Evolutionary conservation across 2,797 vertebrate species (phyloP).

Genomic region (Amphiprion clarkii): DNA sequence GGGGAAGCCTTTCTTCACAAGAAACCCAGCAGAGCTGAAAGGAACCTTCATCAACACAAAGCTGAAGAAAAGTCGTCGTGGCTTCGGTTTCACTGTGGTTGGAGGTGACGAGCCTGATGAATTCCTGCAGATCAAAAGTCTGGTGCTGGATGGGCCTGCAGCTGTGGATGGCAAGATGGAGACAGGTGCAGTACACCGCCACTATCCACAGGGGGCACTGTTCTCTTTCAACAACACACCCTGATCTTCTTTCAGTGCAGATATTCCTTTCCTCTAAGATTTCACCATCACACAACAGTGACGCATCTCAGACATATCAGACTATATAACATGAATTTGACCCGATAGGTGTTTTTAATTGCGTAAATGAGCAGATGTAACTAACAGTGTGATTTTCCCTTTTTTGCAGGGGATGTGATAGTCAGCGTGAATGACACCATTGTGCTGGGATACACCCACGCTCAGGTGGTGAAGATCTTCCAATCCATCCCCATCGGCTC

Average conservation of each 20-base stretch:
- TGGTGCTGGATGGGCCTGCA: conserved; percentile 96
- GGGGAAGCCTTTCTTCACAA: conserved; percentile 98
- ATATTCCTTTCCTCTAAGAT: conserved; percentile 8
- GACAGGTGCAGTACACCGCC: conserved; percentile 88
- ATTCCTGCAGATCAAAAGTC: conserved; percentile 98
- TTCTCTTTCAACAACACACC: conserved; percentile 56
- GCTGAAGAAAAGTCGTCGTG: conserved; percentile 96
- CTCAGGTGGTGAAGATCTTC: conserved; percentile 99
- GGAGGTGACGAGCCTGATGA: conserved; percentile 98
- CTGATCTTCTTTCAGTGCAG: neutral
- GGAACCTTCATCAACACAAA: conserved; percentile 98
- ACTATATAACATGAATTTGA: conserved; percentile 1
- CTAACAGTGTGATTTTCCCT: conserved; percentile 23
- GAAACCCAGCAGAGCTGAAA: conserved; percentile 97
- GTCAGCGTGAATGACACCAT: conserved; percentile 98
- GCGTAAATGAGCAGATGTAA: neutral
- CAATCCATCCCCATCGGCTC: conserved; percentile 98
- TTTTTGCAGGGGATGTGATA: conserved; percentile 93
- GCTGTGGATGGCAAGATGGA: conserved; percentile 98
- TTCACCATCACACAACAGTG: neutral
- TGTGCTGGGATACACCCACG: conserved; percentile 97
- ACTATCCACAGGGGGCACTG: conserved; percentile 64
- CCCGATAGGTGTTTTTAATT: neutral
- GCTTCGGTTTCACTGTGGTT: conserved; percentile 98
- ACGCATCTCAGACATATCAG: conserved; percentile 1